Conservation (phyloP, 1,140 invertebrate species). For the Coenobita brevimanus region DNA sequence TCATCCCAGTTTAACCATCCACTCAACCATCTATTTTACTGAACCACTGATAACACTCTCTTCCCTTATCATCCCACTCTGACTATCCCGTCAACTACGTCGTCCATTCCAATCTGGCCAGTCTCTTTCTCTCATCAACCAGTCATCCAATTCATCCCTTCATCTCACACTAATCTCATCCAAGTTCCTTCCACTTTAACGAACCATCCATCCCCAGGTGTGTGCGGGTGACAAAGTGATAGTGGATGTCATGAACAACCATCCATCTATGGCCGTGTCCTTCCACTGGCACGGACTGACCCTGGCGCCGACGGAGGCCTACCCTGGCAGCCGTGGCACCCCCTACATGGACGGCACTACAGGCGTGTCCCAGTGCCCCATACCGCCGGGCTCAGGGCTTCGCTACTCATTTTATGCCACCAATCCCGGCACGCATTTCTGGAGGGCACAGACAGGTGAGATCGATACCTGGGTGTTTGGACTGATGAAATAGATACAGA, state of each 20-base stretch:
- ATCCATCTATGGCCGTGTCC: conserved; percentile 84
- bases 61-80: too few relatives aligned
- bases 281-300: conserved; percentile 92
- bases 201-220: conserved; percentile 76
- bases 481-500: not conserved
- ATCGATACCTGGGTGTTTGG: not conserved
- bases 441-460: conserved; percentile 87
- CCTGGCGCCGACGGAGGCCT: conserved; percentile 75
- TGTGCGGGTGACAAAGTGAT: conserved; percentile 89
- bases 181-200: too few relatives aligned
- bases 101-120: too few relatives aligned
- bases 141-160: too few relatives aligned
- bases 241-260: conserved; percentile 87
- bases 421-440: conserved; percentile 86
- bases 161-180: too few relatives aligned
- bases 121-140: too few relatives aligned
- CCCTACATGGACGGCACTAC: conserved; percentile 94
- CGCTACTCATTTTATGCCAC: conserved; percentile 73
- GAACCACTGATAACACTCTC: too few relatives aligned
- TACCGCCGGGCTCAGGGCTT: conserved; percentile 87
- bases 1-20: too few relatives aligned
- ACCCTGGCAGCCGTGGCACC: conserved; percentile 74
- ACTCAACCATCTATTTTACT: too few relatives aligned
- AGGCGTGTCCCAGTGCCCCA: conserved; percentile 92
- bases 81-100: too few relatives aligned